phyloP scores from a whole-genome alignment of 2,797 vertebrate species.

The Delichon dasypus region DNA sequence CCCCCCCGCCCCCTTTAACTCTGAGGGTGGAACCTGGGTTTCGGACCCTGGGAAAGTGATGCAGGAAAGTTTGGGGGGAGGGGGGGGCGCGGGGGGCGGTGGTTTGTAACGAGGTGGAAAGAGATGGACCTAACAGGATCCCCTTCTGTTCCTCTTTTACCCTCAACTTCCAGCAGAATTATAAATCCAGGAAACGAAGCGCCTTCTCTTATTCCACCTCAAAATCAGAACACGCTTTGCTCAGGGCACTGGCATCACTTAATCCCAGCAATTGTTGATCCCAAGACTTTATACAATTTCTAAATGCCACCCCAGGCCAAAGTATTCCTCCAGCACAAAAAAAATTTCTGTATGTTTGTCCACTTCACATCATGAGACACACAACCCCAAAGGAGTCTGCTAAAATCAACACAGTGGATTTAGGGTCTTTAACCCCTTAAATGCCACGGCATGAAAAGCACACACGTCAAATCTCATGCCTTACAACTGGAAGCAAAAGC shows the following conservation, averaged over 20 bases:
- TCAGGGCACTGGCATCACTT: background rate
- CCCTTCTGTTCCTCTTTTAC: background rate
- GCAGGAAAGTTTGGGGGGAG: background rate
- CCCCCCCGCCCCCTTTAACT: background rate
- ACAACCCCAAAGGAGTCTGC: background rate
- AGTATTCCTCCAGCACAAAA: background rate
- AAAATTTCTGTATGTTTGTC: background rate
- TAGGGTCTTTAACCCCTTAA: background rate
- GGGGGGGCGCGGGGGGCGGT: too few relatives aligned
- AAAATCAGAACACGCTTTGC: background rate
- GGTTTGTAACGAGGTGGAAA: background rate
- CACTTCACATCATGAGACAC: background rate
- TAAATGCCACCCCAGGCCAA: background rate
- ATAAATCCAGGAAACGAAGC: background rate
- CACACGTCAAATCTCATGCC: rapidly evolving
- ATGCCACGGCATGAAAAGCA: background rate
- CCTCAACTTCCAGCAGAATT: background rate
- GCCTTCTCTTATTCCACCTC: background rate
- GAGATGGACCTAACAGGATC: background rate
- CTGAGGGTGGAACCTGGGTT: background rate
- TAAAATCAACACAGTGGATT: background rate
- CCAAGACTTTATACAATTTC: background rate
- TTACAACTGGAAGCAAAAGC: background rate
- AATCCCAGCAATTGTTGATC: background rate
- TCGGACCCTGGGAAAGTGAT: background rate